These are phyloP conservation scores for Camponotus vicinus DNA, from an alignment of 1,140 invertebrate species.

Conservation along the genomic window DNA sequence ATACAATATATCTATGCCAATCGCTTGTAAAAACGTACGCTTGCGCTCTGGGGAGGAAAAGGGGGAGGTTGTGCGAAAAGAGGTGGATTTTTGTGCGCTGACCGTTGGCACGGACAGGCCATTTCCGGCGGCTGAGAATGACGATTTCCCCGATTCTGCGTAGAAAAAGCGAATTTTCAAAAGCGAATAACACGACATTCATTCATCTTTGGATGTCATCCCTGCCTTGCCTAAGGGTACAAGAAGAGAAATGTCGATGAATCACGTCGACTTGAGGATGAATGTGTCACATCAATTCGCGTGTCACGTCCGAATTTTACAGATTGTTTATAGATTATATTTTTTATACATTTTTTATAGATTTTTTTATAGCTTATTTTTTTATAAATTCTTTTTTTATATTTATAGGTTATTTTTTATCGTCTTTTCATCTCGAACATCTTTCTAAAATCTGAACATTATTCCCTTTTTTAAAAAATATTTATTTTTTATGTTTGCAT, in stretches of 20 bases:
- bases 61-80: slow-evolving; percentile 11
- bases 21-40: slow-evolving; percentile 48
- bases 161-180: slow-evolving; percentile 47
- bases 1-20: neutral
- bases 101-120: slow-evolving; percentile 43
- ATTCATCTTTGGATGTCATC: slow-evolving; percentile 29
- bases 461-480: too few species aligned
- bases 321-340: too few species aligned
- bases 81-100: slow-evolving; percentile 49
- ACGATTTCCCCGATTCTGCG: slow-evolving; percentile 28
- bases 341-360: too few species aligned
- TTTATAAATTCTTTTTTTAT: too few species aligned
- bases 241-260: slow-evolving; percentile 3
- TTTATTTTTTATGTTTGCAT: too few species aligned
- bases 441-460: too few species aligned
- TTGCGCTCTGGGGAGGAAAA: neutral
- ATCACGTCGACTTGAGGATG: neutral
- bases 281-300: too few species aligned
- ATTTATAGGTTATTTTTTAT: too few species aligned
- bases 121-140: slow-evolving; percentile 58
- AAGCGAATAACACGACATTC: slow-evolving; percentile 30
- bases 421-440: too few species aligned
- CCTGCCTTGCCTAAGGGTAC: neutral
- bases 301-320: too few species aligned
- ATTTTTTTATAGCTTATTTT: too few species aligned